phyloP scores from a whole-genome alignment of 2,888 invertebrate species.

The Agonopterix subpropinquella region DNA sequence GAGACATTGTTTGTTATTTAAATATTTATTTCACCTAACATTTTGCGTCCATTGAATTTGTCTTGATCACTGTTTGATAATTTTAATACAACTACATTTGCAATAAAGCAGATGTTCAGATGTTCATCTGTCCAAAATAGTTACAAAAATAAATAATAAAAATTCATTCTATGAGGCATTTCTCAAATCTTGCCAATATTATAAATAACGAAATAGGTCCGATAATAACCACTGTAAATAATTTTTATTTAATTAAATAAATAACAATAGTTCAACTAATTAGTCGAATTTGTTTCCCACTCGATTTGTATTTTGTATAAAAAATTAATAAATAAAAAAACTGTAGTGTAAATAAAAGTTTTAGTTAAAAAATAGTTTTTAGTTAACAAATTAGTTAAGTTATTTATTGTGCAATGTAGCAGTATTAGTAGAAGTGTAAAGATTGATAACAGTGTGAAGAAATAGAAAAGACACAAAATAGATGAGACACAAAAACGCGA shows the following conservation, averaged over 20 bases:
- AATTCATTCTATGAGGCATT: not conserved
- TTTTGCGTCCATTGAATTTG: too few relatives aligned
- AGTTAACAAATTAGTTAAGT: slow-evolving; percentile 51
- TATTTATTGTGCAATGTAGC: slow-evolving; percentile 76
- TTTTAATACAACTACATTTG: too few relatives aligned
- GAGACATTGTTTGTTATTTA: too few relatives aligned
- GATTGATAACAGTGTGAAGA: slow-evolving; percentile 38
- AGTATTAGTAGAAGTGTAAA: slow-evolving; percentile 54
- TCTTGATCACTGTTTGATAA: too few relatives aligned
- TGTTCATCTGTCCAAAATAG: too few relatives aligned
- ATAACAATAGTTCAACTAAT: slow-evolving; percentile 10
- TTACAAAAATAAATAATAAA: not conserved
- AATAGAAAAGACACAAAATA: not conserved
- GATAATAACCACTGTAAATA: not conserved
- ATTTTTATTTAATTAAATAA: slow-evolving; percentile 3
- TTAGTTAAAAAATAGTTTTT: slow-evolving; percentile 12
- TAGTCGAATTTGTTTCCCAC: slow-evolving; percentile 41
- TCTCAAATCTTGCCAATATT: not conserved
- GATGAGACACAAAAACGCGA: not conserved
- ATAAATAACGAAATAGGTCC: not conserved
- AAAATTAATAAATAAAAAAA: slow-evolving; percentile 23
- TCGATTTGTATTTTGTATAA: slow-evolving; percentile 43
- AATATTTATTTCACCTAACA: too few relatives aligned
- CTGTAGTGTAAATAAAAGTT: slow-evolving; percentile 2
- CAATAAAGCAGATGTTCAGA: too few relatives aligned